phyloP scores from a whole-genome alignment of 2,888 invertebrate species.

The Cerastis leucographa region DNA sequence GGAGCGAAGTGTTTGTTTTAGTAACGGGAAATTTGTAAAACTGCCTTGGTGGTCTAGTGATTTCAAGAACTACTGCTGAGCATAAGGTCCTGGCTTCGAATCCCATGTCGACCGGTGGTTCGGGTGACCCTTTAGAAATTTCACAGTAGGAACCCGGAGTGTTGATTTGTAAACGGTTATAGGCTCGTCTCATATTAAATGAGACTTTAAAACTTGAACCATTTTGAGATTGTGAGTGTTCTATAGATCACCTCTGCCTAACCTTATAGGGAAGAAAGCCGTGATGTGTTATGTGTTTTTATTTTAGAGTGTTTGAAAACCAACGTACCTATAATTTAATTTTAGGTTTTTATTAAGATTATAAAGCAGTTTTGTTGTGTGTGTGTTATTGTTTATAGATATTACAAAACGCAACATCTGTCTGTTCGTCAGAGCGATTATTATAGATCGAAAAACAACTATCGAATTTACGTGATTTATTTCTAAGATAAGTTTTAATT shows the following conservation, averaged over 20 bases:
- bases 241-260: not conserved
- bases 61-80: not conserved
- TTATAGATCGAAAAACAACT: not conserved
- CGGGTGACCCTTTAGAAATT: not conserved
- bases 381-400: not conserved
- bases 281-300: not conserved
- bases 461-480: not conserved
- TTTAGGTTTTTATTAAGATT: too few relatives aligned
- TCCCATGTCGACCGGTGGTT: not conserved
- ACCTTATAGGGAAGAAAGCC: not conserved
- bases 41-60: not conserved
- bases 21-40: not conserved
- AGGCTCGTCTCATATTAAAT: not conserved
- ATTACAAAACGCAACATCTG: not conserved
- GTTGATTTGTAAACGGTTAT: not conserved
- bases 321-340: too few relatives aligned
- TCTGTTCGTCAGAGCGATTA: not conserved
- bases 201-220: too few relatives aligned
- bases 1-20: slow-evolving; percentile 29
- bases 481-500: not conserved
- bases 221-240: too few relatives aligned
- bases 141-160: not conserved
- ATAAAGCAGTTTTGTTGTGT: not conserved
- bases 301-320: not conserved
- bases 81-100: not conserved